Evolutionary conservation across 2,797 vertebrate species (phyloP), one percentile per base, ranked within the genome.

Genomic region (Alca torda): DNA sequence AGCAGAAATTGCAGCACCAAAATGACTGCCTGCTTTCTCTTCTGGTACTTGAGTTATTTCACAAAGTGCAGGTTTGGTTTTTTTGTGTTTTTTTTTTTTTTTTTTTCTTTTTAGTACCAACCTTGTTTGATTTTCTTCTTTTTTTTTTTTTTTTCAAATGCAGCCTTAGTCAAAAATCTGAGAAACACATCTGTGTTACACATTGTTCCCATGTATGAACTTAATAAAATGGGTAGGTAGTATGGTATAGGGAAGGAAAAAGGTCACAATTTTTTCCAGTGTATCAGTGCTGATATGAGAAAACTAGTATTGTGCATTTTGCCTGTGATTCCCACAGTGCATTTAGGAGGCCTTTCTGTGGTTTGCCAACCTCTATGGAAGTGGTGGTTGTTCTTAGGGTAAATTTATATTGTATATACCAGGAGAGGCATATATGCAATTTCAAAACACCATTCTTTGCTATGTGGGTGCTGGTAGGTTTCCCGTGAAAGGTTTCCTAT

Each of bases 371-470:
- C 35, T 56, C 41, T 45, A 1, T 54, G 37, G 69, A 94, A 70
- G 31, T 1, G 1, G 6, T 45, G 4, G 45, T 35, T 6, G 14
- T 25, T 79, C 17, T n/a, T 63, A 35, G n/a, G 28, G 21, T 64
- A 57, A 72, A 24, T 8, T 31, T 60, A 3, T 41, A 6, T 61
- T 0, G 0, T 25, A 10, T 11, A 8, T 37, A 18, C 41, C 28
- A 17, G 31, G 10, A 46, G 56, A 6, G 30, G 25, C 53, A 35
- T 19, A 30, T n/a, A 12, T 41, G 43, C 21, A 25, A 23, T 60
- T 56, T 57, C 57, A 33, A 19, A 88, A 45, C 18, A 6, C 24
- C 7, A 2, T 76, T 65, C 41, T 76, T 61, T 18, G 31, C 51
- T 59, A 0, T 10, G 7, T 24, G 33, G 65, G n/a, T 67, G 65